Base-by-base conservation (phyloP, 2,797 vertebrate species). In the Coilia nasus region DNA sequence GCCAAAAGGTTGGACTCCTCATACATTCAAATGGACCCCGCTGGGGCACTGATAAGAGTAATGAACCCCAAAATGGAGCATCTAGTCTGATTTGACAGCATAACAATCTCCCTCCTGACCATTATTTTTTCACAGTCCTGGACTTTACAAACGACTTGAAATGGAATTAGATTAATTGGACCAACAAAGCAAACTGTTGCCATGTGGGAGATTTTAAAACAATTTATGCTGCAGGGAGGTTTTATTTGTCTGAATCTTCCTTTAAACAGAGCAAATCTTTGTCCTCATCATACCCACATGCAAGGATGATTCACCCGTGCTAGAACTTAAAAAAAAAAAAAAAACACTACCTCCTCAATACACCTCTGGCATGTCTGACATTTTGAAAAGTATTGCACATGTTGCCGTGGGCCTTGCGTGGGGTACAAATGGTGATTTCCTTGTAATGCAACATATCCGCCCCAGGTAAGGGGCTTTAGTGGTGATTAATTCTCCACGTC, bases 351-450 rank as follows among this genome's bases (percentile, higher is more conserved):
- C 67, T 75, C 31, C 31, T 15, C 28, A 41, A 41, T 75, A 19
- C n/a, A 19, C 85, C 78, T 25, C 75, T 84, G 86, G 83, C 88
- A 46, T 84, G 50, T 86, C 84, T 67, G 87, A 86, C 84, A 87
- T 85, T 75, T 75, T 35, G 88, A 41, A 71, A 46, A 87, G 88
- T 85, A 47, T 67, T 62, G 62, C 85, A 86, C 1, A 17, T 56
- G 54, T 44, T 0, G 57, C 83, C 83, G 57, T 23, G 6, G 81
- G 81, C 62, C 23, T 17, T 35, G 80, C 81, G 86, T 81, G 88
- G 41, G 80, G 87, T 85, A 89, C 78, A 89, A 82, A 90, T 90
- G 89, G 57, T 31, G 44, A 60, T 15, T 62, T 62, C n/a, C 83
- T 31, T 10, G 83, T 82, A 82, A 60, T 89, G 88, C 50, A 83